These are phyloP conservation scores for Pristionchus mayeri DNA, from an alignment of 2,888 invertebrate genomes.

Conservation along the genomic window DNA sequence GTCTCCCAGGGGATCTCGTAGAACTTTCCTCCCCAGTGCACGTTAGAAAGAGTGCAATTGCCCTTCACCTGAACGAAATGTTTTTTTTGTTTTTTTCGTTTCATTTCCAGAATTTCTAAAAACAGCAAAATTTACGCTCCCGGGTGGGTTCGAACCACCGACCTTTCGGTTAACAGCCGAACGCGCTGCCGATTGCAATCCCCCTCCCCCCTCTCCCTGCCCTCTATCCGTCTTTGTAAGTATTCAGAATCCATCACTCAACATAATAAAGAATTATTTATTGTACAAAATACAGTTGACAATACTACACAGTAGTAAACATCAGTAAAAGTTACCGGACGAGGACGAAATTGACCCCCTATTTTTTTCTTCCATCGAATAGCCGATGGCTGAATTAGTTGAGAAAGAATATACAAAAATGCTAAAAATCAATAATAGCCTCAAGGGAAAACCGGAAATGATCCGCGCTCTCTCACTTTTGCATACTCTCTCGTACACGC, in stretches of 20 bases:
- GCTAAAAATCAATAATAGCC: too few species aligned
- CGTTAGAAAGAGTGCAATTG: conserved; percentile 56
- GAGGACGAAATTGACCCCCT: too few species aligned
- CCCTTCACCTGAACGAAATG: conserved; percentile 55
- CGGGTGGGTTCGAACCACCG: conserved; percentile 73
- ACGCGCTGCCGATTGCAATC: conserved; percentile 67
- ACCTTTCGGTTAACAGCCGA: conserved; percentile 75
- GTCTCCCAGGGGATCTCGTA: conserved; percentile 73
- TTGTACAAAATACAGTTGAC: neutral
- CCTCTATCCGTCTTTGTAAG: neutral
- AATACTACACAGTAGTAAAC: conserved; percentile 9
- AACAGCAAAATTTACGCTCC: conserved; percentile 52
- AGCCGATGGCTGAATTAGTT: too few species aligned
- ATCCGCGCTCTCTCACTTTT: too few species aligned
- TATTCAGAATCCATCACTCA: neutral
- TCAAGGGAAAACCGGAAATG: too few species aligned
- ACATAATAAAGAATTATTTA: conserved; percentile 7
- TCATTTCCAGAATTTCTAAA: too few species aligned
- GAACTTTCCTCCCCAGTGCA: conserved; percentile 69
- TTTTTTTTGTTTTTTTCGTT: neutral
- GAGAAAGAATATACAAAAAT: too few species aligned
- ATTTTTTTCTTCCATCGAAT: too few species aligned
- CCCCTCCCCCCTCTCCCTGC: too few species aligned
- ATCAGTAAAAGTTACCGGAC: too few species aligned
- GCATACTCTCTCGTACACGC: too few species aligned